Evolutionary conservation across 2,113 vertebrate genomes (phyloP).

Genomic region (Oreocharis arfaki): DNA sequence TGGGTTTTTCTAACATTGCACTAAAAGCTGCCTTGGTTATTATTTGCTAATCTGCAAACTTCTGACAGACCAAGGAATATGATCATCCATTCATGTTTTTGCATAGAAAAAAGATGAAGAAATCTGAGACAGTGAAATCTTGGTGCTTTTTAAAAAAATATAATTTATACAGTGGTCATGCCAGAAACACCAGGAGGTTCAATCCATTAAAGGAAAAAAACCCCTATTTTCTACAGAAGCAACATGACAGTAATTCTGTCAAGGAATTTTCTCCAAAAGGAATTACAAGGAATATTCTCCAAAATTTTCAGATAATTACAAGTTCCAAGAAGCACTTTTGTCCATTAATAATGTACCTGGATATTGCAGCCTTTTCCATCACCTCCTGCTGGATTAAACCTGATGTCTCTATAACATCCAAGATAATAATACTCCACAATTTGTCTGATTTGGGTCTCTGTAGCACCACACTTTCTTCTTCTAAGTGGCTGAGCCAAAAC

Average conservation of each 20-base stretch:
- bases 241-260: not conserved
- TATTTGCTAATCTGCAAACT: not conserved
- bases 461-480: conserved; percentile 84
- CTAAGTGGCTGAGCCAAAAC: conserved; percentile 89
- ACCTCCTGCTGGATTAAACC: conserved; percentile 94
- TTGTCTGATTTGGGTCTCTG: conserved; percentile 89
- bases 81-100: not conserved
- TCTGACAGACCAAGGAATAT: not conserved
- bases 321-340: not conserved
- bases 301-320: not conserved
- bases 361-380: conserved; percentile 95
- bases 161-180: not conserved
- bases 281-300: not conserved
- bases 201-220: not conserved
- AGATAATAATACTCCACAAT: conserved; percentile 91
- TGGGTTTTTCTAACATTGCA: not conserved
- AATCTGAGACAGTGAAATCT: not conserved
- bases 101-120: not conserved
- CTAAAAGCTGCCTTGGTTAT: not conserved
- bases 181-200: not conserved
- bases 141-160: not conserved
- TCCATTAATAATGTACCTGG: conserved; percentile 74
- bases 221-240: not conserved
- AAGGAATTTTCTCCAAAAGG: not conserved
- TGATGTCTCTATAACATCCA: conserved; percentile 93